Base-by-base conservation (phyloP, 2,113 vertebrate genomes). In the Lampris megalopsis region DNA sequence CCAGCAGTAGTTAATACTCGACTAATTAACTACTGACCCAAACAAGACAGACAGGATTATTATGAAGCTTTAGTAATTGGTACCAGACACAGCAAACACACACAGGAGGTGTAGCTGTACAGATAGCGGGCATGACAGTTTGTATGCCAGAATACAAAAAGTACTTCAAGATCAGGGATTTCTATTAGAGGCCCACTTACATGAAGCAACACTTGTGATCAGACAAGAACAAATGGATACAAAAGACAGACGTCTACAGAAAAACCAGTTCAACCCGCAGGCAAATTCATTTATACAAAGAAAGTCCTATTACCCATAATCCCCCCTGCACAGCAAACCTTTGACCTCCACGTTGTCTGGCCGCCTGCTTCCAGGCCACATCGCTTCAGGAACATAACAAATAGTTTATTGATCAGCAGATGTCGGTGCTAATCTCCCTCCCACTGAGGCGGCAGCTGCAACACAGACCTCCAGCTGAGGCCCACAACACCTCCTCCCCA, bases 341-440 rank as follows among this genome's bases (percentile, higher is more conserved):
- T 69, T 63, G 61, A 84, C 80, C 83, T 68, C 68, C 60, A 11
- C 69, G 68, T 59, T 81, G 50, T 37, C 47, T 66, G 58, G 49
- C 7, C 57, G 41, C 50, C 0, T 6, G 37, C 59, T 62, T 61
- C 0, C 1, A 13, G 63, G 72, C 56, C 0, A 71, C 38, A 1
- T 48, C 63, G 68, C 78, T 83, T 67, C 59, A 68, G 75, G 72
- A 86, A 87, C 77, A 80, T 90, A 85, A 90, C 84, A 82, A 91
- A 90, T 83, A 81, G 86, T 74, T 86, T 89, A 91, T 91, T 87
- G 89, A 90, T 89, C 78, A 86, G 86, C 87, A 91, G 88, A 91
- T 89, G 90, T 84, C 73, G 11, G 8, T 1, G 63, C 77, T 83
- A 86, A 88, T 85, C 80, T 85, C 53, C 77, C 63, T 64, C 72